Conservation (phyloP, 2,888 invertebrate genomes). For the Drosophila acutilabella region DNA sequence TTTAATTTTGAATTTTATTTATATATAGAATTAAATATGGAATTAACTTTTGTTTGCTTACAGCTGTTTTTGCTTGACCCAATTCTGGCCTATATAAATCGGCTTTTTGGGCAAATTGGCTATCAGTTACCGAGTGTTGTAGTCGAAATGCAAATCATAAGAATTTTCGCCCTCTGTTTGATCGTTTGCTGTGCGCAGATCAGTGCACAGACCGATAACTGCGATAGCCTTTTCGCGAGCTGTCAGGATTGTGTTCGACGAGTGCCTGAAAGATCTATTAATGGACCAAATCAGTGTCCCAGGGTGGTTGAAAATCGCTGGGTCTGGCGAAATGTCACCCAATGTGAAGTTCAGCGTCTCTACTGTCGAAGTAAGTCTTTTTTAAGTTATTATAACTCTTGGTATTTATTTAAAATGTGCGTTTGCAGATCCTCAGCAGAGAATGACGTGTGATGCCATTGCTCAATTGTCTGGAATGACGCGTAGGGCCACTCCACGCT, state of each 20-base stretch:
- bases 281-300: conserved; percentile 32
- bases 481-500: conserved; percentile 10
- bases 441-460: conserved; percentile 30
- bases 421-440: conserved; percentile 12
- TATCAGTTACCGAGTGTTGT: conserved; percentile 26
- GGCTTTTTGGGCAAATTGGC: not conserved
- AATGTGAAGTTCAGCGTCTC: conserved; percentile 46
- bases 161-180: conserved; percentile 31
- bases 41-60: not conserved
- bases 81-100: conserved; percentile 37
- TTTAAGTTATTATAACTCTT: too few relatives aligned
- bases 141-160: conserved; percentile 34
- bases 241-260: conserved; percentile 22
- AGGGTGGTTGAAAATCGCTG: not conserved
- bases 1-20: too few relatives aligned
- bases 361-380: conserved; percentile 43
- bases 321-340: conserved; percentile 36
- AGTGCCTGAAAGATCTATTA: conserved; percentile 9
- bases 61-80: conserved; percentile 21
- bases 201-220: conserved; percentile 25
- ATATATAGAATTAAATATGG: too few relatives aligned
- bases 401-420: not conserved
- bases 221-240: conserved; percentile 24
- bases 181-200: conserved; percentile 16
- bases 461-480: conserved; percentile 36